A percentile compares a stretch with the other conserved stretches of the same genome.
phyloP scores from a whole-genome alignment of 2,888 invertebrate species.

The Bombylius discolor region DNA sequence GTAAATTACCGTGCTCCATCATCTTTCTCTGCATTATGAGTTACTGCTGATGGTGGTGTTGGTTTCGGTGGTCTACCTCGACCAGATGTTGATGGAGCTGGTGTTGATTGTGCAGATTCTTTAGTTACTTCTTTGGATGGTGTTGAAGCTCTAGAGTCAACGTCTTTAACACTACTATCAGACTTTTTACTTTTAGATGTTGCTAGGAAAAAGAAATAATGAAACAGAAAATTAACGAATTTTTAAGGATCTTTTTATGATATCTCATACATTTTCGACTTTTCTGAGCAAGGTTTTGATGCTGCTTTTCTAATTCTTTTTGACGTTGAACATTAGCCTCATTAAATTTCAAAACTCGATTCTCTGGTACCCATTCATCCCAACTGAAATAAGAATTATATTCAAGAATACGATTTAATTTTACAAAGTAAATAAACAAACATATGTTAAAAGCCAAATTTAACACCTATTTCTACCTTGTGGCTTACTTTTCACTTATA shows the following conservation, averaged over 20 bases:
- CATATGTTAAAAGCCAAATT: not conserved
- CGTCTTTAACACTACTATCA: slow-evolving; percentile 9
- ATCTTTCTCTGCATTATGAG: slow-evolving; percentile 12
- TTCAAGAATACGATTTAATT: not conserved
- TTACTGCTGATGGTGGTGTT: slow-evolving; percentile 19
- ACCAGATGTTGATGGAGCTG: slow-evolving; percentile 17
- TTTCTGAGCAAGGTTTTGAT: slow-evolving; percentile 56
- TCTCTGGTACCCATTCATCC: slow-evolving; percentile 89
- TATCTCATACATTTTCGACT: slow-evolving; percentile 45
- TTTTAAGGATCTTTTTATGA: not conserved
- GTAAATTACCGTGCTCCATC: slow-evolving; percentile 15
- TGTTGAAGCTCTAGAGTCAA: slow-evolving; percentile 47
- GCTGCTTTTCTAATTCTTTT: slow-evolving; percentile 71
- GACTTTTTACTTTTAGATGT: slow-evolving; percentile 32
- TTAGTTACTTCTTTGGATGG: slow-evolving; percentile 46
- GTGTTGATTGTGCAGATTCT: slow-evolving; percentile 27
- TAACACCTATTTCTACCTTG: not conserved
- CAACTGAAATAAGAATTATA: slow-evolving; percentile 44
- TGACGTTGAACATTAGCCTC: slow-evolving; percentile 79
- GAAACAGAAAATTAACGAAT: not conserved
- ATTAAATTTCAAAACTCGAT: slow-evolving; percentile 77
- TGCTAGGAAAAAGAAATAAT: slow-evolving; percentile 18
- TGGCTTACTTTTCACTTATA: too few relatives aligned
- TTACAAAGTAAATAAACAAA: not conserved
- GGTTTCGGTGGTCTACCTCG: slow-evolving; percentile 17